These are phyloP conservation scores for Drosophila jambulina DNA, from an alignment of 1,140 invertebrate genomes.

Conservation along the genomic window DNA sequence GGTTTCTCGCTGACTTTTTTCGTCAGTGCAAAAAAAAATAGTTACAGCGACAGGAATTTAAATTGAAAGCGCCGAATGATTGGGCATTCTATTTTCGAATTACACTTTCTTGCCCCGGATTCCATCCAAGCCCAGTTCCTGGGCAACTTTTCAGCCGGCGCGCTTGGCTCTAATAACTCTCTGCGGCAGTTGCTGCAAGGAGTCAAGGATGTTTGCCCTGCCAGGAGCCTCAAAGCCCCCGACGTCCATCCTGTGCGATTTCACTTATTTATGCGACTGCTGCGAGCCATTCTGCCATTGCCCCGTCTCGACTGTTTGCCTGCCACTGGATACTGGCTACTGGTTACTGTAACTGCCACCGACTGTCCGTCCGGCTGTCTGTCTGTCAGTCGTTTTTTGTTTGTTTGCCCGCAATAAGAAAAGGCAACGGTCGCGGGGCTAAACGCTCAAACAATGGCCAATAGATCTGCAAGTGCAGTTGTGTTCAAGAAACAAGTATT, in stretches of 20 bases:
- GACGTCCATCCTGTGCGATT: constrained; percentile 31
- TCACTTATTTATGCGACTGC: constrained; percentile 68
- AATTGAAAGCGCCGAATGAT: constrained; percentile 30
- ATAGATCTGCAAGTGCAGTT: constrained; percentile 14
- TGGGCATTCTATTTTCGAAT: constrained; percentile 54
- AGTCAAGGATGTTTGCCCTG: constrained; percentile 61
- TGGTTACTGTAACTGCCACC: constrained; percentile 37
- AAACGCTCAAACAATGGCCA: constrained; percentile 52
- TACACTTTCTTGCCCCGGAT: constrained; percentile 52
- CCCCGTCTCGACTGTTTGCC: constrained; percentile 32
- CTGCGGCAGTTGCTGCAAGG: constrained; percentile 35
- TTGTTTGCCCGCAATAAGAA: constrained; percentile 49
- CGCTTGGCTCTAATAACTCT: constrained; percentile 35
- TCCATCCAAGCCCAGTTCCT: constrained; percentile 34
- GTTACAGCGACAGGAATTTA: constrained; percentile 24
- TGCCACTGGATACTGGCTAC: constrained; percentile 18
- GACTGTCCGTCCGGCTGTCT: constrained; percentile 18
- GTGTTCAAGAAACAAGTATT: neutral
- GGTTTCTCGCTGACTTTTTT: neutral
- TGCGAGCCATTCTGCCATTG: constrained; percentile 17
- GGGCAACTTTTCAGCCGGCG: constrained; percentile 14
- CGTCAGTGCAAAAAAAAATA: constrained; percentile 1
- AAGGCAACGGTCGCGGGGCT: constrained; percentile 30
- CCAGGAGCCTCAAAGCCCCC: constrained; percentile 34
- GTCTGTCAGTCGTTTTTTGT: constrained; percentile 28